These are phyloP conservation scores for Momotus momota DNA, from an alignment of 2,797 vertebrate species.

Conservation along the genomic window DNA sequence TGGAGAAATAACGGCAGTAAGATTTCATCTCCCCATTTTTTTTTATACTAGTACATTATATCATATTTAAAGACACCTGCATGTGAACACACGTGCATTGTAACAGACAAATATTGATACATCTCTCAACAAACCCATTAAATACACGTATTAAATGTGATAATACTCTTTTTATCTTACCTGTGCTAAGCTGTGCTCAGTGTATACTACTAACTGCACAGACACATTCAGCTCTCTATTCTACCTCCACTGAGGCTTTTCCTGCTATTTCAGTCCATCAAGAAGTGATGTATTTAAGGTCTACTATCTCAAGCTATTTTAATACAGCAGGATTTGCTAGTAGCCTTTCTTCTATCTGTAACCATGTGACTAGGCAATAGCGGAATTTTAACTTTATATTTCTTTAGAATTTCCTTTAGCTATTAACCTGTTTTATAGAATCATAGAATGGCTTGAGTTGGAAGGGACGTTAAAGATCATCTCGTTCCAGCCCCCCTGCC, in stretches of 20 bases:
- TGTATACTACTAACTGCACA: neutral
- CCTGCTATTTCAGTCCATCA: neutral
- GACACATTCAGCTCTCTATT: neutral
- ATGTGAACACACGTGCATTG: neutral
- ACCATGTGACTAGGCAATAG: fast-evolving
- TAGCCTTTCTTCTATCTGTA: neutral
- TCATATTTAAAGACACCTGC: conserved; percentile 1
- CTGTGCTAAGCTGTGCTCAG: neutral
- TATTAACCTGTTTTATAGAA: neutral
- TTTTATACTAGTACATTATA: neutral
- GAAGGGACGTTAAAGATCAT: too few species aligned
- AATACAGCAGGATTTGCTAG: neutral
- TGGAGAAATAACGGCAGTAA: neutral
- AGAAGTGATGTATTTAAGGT: neutral
- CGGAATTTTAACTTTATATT: neutral
- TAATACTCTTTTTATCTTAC: neutral
- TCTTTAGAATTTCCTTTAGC: neutral
- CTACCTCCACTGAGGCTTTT: neutral
- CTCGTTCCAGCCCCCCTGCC: too few species aligned
- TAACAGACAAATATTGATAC: neutral
- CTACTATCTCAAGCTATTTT: neutral
- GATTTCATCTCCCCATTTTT: neutral
- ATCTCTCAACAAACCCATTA: neutral
- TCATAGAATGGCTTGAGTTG: too few species aligned
- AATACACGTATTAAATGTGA: neutral